phyloP scores from a whole-genome alignment of 2,797 vertebrate species.

The Melanotaenia trifasciata region DNA sequence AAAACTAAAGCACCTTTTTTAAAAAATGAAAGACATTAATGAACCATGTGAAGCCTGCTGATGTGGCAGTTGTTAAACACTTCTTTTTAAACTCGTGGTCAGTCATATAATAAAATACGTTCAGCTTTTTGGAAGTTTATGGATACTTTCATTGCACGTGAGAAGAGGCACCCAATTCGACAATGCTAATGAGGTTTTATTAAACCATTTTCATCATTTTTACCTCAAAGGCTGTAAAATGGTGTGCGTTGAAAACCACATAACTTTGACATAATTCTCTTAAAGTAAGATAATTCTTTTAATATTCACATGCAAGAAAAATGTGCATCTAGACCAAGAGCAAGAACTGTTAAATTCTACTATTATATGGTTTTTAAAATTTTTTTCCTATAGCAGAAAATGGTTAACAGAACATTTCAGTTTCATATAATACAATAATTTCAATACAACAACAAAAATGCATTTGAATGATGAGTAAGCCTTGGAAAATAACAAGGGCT shows the following conservation, averaged over 20 bases:
- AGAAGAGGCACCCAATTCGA: conserved; percentile 38
- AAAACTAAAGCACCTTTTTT: conserved; percentile 71
- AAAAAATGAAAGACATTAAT: conserved; percentile 40
- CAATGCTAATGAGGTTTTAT: conserved; percentile 44
- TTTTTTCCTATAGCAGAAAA: conserved; percentile 3
- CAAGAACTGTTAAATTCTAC: not conserved
- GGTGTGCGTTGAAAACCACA: conserved; percentile 3
- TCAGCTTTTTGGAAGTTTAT: conserved; percentile 62
- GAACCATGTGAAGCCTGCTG: conserved; percentile 61
- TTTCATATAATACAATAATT: not conserved
- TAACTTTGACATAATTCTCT: conserved; percentile 2
- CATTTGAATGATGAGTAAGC: conserved; percentile 17
- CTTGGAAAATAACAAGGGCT: conserved; percentile 4
- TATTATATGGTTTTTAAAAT: not conserved
- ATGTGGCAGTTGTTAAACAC: conserved; percentile 43
- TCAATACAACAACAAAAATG: not conserved
- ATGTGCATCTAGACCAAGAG: not conserved
- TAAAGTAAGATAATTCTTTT: conserved; percentile 19
- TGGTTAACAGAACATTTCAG: conserved; percentile 2
- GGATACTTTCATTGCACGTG: conserved; percentile 55
- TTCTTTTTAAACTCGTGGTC: conserved; percentile 20
- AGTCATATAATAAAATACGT: conserved; percentile 26
- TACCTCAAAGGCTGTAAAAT: conserved; percentile 34
- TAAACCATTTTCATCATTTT: conserved; percentile 47
- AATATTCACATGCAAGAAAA: conserved; percentile 25